Evolutionary conservation across 2,797 vertebrate genomes (phyloP).

Genomic region (Lepilemur ruficaudatus): DNA sequence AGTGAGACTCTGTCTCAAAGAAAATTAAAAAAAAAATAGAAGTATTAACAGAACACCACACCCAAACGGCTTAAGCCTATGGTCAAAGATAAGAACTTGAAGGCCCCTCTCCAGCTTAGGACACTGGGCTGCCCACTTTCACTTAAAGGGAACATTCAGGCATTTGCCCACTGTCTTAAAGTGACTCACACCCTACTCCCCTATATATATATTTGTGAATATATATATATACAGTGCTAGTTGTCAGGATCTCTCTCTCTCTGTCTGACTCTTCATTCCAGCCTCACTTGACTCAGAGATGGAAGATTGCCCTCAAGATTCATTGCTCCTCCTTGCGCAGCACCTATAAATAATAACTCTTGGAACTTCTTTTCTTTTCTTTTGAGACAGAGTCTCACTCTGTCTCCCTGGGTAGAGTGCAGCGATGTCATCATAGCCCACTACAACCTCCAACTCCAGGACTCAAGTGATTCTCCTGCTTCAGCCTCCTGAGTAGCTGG

Average conservation of each 20-base stretch:
- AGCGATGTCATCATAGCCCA: too few relatives aligned
- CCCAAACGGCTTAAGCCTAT: neutral
- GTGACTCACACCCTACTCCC: neutral
- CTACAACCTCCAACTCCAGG: too few relatives aligned
- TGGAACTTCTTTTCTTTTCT: neutral
- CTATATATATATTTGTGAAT: neutral
- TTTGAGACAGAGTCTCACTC: too few relatives aligned
- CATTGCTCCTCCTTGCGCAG: neutral
- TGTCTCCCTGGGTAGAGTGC: too few relatives aligned
- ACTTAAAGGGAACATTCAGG: neutral
- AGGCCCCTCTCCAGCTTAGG: neutral
- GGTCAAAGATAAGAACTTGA: neutral
- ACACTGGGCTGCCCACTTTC: neutral
- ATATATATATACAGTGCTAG: neutral
- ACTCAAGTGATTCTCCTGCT: too few relatives aligned
- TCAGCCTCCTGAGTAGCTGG: too few relatives aligned
- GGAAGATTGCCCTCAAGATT: neutral
- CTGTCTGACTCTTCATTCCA: neutral
- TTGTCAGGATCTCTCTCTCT: neutral
- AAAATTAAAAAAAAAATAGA: too few relatives aligned
- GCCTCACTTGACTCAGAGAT: neutral
- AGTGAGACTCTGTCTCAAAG: too few relatives aligned
- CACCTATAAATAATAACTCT: neutral
- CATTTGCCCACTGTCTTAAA: neutral
- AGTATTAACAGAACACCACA: neutral